phyloP scores from a whole-genome alignment of 2,113 vertebrate genomes.

The Phyllostomus hastatus region DNA sequence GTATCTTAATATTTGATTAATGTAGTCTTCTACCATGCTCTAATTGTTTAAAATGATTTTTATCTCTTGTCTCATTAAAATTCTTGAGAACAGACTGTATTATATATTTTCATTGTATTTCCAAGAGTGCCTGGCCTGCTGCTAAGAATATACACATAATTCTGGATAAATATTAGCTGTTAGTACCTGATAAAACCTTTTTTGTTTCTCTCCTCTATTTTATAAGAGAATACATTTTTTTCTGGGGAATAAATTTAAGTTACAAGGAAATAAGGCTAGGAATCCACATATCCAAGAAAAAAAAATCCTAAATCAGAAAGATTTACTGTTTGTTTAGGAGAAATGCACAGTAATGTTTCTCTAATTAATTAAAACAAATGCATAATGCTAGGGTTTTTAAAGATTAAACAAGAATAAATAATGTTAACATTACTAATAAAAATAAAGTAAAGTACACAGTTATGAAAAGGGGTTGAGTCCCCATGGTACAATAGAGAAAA shows the following conservation, averaged over 20 bases:
- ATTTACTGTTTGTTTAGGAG: neutral
- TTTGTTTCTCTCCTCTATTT: neutral
- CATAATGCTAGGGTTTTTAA: neutral
- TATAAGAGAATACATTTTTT: neutral
- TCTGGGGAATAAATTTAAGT: constrained; percentile 7
- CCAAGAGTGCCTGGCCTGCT: neutral
- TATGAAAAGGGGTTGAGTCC: neutral
- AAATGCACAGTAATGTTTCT: neutral
- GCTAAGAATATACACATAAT: neutral
- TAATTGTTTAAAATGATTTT: constrained; percentile 5
- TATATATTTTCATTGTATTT: constrained; percentile 35
- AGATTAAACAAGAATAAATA: neutral
- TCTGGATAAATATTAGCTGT: neutral
- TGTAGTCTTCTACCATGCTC: neutral
- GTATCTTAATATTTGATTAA: constrained; percentile 5
- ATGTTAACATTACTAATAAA: constrained; percentile 3
- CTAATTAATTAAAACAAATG: constrained; percentile 10
- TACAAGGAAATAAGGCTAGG: neutral
- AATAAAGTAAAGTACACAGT: neutral
- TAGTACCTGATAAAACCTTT: neutral
- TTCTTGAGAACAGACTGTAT: neutral
- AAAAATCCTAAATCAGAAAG: neutral
- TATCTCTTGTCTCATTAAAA: neutral
- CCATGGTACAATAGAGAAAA: neutral
- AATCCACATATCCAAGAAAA: neutral